Percentiles rank a stretch among this genome's conserved stretches.
These are phyloP conservation scores for Cataglyphis cursor DNA, from an alignment of 2,888 invertebrate genomes.

Conservation along the genomic window DNA sequence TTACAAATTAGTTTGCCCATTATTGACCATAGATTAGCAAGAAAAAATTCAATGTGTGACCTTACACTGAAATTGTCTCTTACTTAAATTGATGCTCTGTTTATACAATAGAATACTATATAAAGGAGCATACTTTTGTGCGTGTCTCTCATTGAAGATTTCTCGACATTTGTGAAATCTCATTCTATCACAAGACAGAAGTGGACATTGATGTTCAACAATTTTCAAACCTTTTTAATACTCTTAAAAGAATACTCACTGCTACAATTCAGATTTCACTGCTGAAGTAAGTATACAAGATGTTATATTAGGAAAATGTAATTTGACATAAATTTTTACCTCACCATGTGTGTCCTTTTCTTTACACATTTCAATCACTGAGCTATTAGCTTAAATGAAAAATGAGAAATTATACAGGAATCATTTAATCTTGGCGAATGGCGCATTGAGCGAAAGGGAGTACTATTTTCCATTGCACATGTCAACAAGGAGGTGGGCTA, in stretches of 20 bases:
- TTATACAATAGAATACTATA: background rate
- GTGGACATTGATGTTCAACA: background rate
- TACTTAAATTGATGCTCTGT: background rate
- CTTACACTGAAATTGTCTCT: constrained; percentile 3
- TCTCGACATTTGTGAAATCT: background rate
- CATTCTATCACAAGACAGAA: constrained; percentile 1
- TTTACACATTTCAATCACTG: constrained; percentile 21
- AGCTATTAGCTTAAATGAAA: constrained; percentile 52
- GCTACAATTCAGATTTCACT: background rate
- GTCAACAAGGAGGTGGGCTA: constrained; percentile 84
- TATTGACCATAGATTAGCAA: constrained; percentile 36
- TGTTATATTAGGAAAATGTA: background rate
- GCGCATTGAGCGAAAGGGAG: constrained; percentile 59
- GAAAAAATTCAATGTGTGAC: constrained; percentile 24
- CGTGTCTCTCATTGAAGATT: background rate
- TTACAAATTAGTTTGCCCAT: constrained; percentile 56
- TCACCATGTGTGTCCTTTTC: background rate
- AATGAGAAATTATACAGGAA: constrained; percentile 60
- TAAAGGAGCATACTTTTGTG: background rate
- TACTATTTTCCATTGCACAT: constrained; percentile 64
- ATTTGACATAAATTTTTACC: constrained; percentile 22
- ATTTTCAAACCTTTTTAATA: constrained; percentile 13
- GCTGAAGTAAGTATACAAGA: background rate
- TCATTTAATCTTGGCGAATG: constrained; percentile 43
- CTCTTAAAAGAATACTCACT: constrained; percentile 18